phyloP scores from a whole-genome alignment of 2,797 vertebrate genomes.

The Bovichtus diacanthus region DNA sequence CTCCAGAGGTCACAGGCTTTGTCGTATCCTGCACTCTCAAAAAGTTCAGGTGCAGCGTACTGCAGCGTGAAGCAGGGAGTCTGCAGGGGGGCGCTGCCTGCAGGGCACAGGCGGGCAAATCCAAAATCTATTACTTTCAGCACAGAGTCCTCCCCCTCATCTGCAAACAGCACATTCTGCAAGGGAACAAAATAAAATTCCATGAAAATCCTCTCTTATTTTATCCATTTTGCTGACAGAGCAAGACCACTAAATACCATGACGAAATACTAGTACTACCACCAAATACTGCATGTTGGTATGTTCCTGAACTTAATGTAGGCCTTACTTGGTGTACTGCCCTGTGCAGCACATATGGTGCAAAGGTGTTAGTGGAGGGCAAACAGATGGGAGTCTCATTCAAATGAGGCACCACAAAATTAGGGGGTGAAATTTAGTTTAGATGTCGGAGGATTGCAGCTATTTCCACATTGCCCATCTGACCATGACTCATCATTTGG shows the following conservation, averaged over 20 bases:
- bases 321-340: not conserved
- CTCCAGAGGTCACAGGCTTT: constrained; percentile 96
- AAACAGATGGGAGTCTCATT: constrained; percentile 30
- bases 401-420: not conserved
- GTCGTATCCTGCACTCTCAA: constrained; percentile 92
- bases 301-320: not conserved
- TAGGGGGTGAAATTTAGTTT: constrained; percentile 8
- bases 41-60: constrained; percentile 93
- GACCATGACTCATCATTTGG: constrained; percentile 3
- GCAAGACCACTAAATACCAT: not conserved
- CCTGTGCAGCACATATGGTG: not conserved
- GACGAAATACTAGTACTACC: not conserved
- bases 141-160: constrained; percentile 87
- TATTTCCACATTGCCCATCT: not conserved
- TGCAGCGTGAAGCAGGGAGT: constrained; percentile 95
- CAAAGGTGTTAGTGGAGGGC: constrained; percentile 1
- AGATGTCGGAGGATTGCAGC: not conserved
- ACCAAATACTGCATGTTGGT: not conserved
- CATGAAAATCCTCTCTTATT: not conserved
- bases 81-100: constrained; percentile 90
- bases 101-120: constrained; percentile 91
- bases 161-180: constrained; percentile 92
- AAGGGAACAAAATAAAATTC: not conserved
- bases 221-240: not conserved
- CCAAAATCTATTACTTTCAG: constrained; percentile 96